Evolutionary conservation across 2,888 invertebrate species (phyloP).

Genomic region (Plusia festucae): DNA sequence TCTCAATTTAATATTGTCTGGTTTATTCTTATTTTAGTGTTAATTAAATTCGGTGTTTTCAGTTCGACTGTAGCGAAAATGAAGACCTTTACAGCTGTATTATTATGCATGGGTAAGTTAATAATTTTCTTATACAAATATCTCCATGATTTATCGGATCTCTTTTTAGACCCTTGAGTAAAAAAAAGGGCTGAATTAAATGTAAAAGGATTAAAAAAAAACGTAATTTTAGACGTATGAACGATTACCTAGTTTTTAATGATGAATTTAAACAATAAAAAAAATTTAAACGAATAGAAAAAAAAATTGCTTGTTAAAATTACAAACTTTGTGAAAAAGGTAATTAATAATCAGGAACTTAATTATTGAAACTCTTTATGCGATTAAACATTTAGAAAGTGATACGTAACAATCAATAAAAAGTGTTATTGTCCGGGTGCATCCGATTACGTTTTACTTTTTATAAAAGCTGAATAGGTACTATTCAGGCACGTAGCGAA

Average conservation of each 20-base stretch:
- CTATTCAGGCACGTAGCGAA: no score
- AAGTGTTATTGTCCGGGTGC: slow-evolving; percentile 1
- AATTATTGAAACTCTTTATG: not conserved
- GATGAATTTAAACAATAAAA: no score
- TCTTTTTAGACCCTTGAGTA: no score
- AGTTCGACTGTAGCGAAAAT: slow-evolving; percentile 83
- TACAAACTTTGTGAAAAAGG: not conserved
- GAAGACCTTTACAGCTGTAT: slow-evolving; percentile 76
- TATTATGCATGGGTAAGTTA: slow-evolving; percentile 82
- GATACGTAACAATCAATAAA: slow-evolving; percentile 29
- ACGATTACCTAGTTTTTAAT: no score
- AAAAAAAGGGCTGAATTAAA: no score
- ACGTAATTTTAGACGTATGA: no score
- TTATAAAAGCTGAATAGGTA: not conserved
- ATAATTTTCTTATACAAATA: not conserved
- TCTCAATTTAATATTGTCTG: not conserved
- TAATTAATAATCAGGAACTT: not conserved
- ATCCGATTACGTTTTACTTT: slow-evolving; percentile 36
- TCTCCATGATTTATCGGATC: no score
- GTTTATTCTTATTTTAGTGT: slow-evolving; percentile 44
- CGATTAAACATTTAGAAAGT: not conserved
- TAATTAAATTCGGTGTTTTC: slow-evolving; percentile 72
- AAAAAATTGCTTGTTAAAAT: no score
- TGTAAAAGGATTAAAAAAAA: no score
- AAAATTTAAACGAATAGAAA: no score